A percentile compares a stretch with the other conserved stretches of the same genome.
Evolutionary conservation across 2,888 invertebrate species (phyloP).

Genomic region (Nudaria mundana): DNA sequence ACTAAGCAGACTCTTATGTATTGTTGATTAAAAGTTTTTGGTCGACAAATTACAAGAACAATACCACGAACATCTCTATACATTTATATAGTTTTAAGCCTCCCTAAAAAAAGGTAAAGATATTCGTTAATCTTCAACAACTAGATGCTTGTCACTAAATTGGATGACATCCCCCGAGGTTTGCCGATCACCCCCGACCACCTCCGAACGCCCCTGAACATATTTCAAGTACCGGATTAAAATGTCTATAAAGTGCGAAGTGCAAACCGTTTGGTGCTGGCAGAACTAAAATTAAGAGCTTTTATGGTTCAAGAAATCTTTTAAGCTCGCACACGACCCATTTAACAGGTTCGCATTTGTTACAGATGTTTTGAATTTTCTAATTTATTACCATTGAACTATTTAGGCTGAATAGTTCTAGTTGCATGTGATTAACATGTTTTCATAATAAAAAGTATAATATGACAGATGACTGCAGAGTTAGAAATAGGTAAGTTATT

Average conservation of each 20-base stretch:
- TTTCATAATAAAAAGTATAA: conserved; percentile 1
- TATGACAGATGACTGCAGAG: not conserved
- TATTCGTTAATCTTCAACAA: conserved; percentile 56
- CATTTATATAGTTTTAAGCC: conserved; percentile 26
- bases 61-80: conserved; percentile 37
- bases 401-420: conserved; percentile 5
- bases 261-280: conserved; percentile 67
- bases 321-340: conserved; percentile 56
- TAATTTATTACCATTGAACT: conserved; percentile 25
- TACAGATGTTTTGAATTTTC: conserved; percentile 37
- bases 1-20: no score
- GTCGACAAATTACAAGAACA: no score
- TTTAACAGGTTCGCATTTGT: conserved; percentile 45
- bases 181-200: conserved; percentile 17
- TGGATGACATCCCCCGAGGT: conserved; percentile 46
- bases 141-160: conserved; percentile 58
- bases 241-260: conserved; percentile 72
- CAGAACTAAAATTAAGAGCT: conserved; percentile 68
- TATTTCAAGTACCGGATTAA: conserved; percentile 79
- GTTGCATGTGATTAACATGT: conserved; percentile 4
- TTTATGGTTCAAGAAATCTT: conserved; percentile 45
- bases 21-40: no score
- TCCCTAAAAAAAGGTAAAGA: conserved; percentile 46
- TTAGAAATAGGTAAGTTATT: not conserved
- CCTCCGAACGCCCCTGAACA: conserved; percentile 44